Percentiles rank a stretch among this genome's conserved stretches.
phyloP scores from a whole-genome alignment of 2,888 invertebrate species.

The Melitaea athalia region DNA sequence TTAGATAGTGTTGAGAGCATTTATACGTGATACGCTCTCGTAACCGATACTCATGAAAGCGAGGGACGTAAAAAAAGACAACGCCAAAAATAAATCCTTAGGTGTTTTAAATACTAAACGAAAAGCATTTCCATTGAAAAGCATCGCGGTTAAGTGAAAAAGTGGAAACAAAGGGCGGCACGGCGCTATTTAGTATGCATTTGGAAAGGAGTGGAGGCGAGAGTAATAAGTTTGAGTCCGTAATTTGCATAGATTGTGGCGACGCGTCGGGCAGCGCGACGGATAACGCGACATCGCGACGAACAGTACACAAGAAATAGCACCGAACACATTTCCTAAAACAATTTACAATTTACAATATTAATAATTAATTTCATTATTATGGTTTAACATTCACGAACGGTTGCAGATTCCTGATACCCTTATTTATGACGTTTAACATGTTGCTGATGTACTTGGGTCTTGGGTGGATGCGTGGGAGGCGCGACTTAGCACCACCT shows the following conservation, averaged over 20 bases:
- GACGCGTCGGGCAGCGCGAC: slow-evolving; percentile 46
- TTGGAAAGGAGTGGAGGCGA: slow-evolving; percentile 80
- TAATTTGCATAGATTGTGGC: slow-evolving; percentile 80
- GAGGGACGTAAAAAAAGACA: slow-evolving; percentile 17
- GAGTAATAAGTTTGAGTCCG: slow-evolving; percentile 78
- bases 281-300: slow-evolving; percentile 15
- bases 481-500: slow-evolving; percentile 40
- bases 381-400: too few species aligned
- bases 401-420: too few species aligned
- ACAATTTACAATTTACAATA: not conserved
- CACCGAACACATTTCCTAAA: not conserved
- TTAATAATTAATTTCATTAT: not conserved
- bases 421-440: not conserved
- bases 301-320: slow-evolving; percentile 8
- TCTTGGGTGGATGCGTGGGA: slow-evolving; percentile 47
- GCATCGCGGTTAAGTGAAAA: slow-evolving; percentile 63
- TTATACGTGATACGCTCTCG: slow-evolving; percentile 1
- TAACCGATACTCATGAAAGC: slow-evolving; percentile 3
- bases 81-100: slow-evolving; percentile 28
- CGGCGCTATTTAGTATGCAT: slow-evolving; percentile 79
- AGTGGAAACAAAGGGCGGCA: slow-evolving; percentile 69
- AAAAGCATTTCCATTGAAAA: slow-evolving; percentile 51
- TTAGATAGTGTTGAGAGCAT: not conserved
- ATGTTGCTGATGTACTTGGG: slow-evolving; percentile 61
- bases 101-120: slow-evolving; percentile 43